Evolutionary conservation across 2,888 invertebrate genomes (phyloP).

Genomic region (Lutraria lutraria): DNA sequence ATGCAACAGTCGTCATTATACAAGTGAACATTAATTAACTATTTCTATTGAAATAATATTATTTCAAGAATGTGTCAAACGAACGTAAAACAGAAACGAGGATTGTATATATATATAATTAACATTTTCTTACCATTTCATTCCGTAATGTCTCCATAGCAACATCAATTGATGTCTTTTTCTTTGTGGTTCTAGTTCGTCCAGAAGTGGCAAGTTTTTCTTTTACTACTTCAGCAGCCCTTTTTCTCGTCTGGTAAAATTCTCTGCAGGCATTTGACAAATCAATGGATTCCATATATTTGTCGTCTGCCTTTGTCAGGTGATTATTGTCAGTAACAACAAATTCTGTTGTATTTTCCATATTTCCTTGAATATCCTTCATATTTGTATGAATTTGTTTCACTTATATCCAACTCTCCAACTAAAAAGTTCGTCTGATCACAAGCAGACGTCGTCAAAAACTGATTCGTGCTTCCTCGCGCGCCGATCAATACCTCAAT

Average conservation of each 20-base stretch:
- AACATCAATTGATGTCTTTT: slow-evolving; percentile 66
- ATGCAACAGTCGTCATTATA: no score
- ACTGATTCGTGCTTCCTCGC: not conserved
- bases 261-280: slow-evolving; percentile 77
- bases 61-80: no score
- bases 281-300: slow-evolving; percentile 75
- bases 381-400: slow-evolving; percentile 46
- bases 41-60: no score
- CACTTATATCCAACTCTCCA: not conserved
- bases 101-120: not conserved
- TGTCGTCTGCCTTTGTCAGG: slow-evolving; percentile 65
- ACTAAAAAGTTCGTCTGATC: slow-evolving; percentile 39
- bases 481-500: slow-evolving; percentile 13
- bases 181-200: slow-evolving; percentile 53
- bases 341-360: slow-evolving; percentile 40
- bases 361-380: slow-evolving; percentile 54
- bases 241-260: slow-evolving; percentile 73
- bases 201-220: slow-evolving; percentile 62
- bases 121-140: slow-evolving; percentile 70
- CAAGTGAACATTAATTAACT: no score
- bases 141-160: slow-evolving; percentile 72
- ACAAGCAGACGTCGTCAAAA: slow-evolving; percentile 50
- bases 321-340: slow-evolving; percentile 61
- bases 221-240: slow-evolving; percentile 68
- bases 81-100: no score